These are phyloP conservation scores for Ceratosolen fusciceps DNA, from an alignment of 1,140 invertebrate species.

Conservation along the genomic window DNA sequence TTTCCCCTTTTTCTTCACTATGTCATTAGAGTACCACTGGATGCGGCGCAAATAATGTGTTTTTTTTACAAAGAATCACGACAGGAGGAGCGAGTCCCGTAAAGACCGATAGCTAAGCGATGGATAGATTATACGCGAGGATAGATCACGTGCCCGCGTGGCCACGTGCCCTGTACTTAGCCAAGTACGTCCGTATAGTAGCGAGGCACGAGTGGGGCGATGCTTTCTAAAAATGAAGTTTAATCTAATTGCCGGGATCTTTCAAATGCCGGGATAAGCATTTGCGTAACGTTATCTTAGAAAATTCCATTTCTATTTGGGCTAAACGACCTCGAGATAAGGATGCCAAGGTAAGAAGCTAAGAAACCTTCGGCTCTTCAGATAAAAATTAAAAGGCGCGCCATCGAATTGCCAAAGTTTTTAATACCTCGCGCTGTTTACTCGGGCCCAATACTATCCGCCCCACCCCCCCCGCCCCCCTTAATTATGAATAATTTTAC, in stretches of 20 bases:
- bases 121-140: too few species aligned
- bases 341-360: neutral
- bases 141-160: too few species aligned
- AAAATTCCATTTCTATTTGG: neutral
- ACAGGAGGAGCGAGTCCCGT: too few species aligned
- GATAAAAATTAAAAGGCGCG: slow-evolving; percentile 14
- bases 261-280: neutral
- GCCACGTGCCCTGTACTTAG: too few species aligned
- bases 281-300: neutral
- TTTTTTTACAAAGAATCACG: too few species aligned
- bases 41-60: too few species aligned
- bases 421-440: slow-evolving; percentile 30
- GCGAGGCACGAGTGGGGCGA: too few species aligned
- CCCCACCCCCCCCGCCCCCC: too few species aligned
- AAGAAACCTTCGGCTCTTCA: neutral
- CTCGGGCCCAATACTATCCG: neutral
- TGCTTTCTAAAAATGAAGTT: neutral
- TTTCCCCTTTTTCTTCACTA: too few species aligned
- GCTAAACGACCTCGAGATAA: neutral
- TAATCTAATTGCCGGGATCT: neutral
- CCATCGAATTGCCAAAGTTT: slow-evolving; percentile 17
- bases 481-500: slow-evolving; percentile 30
- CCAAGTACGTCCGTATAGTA: too few species aligned
- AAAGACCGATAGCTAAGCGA: too few species aligned
- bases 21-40: too few species aligned